These are phyloP conservation scores for Recurvirostra avosetta DNA, from an alignment of 2,113 vertebrate species.

Conservation along the genomic window DNA sequence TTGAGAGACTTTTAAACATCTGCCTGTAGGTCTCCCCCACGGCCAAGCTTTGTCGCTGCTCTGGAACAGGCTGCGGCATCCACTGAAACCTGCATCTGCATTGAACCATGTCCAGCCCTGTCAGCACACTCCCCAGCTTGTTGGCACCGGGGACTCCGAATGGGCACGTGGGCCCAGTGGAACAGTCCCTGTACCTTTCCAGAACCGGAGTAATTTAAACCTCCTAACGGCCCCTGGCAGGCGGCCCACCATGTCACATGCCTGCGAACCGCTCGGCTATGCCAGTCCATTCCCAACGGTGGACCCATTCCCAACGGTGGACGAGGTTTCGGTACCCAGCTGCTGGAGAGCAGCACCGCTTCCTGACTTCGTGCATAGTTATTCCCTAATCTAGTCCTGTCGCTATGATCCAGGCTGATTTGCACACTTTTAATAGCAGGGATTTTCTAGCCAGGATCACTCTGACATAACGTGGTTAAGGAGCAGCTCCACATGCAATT, in stretches of 20 bases:
- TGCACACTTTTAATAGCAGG: not conserved
- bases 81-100: fast-evolving
- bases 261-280: fast-evolving
- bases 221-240: not conserved
- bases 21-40: not conserved
- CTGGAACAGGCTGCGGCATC: not conserved
- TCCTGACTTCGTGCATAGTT: not conserved
- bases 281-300: fast-evolving
- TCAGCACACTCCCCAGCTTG: not conserved
- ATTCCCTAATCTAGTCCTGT: not conserved
- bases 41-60: not conserved
- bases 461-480: not conserved
- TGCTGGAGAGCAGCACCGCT: not conserved
- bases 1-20: not conserved
- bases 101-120: not conserved
- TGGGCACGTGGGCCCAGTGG: fast-evolving
- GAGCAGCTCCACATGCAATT: not conserved
- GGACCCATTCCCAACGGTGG: fast-evolving
- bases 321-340: not conserved
- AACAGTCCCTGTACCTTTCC: not conserved
- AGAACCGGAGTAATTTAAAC: not conserved
- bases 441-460: not conserved
- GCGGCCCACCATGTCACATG: not conserved
- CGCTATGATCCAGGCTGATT: not conserved
- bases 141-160: fast-evolving